phyloP scores from a whole-genome alignment of 2,113 vertebrate species.

The Symphodus melops region DNA sequence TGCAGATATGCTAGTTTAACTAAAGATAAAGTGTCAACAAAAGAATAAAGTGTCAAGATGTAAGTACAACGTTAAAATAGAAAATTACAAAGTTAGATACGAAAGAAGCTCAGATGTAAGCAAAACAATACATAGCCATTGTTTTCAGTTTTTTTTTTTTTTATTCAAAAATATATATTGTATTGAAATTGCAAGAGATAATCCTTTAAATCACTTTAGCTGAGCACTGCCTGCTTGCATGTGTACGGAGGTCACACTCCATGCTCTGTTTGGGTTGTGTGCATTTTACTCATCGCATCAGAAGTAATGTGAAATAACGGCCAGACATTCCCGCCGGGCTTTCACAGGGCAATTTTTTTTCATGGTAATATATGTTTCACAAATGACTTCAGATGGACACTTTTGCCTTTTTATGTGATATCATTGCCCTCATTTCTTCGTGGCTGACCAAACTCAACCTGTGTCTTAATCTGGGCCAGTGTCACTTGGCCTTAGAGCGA shows the following conservation, averaged over 20 bases:
- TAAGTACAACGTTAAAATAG: no score
- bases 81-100: no score
- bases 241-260: slow-evolving; percentile 38
- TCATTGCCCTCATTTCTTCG: slow-evolving; percentile 49
- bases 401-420: slow-evolving; percentile 37
- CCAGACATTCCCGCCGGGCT: slow-evolving; percentile 64
- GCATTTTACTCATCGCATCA: slow-evolving; percentile 60
- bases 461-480: slow-evolving; percentile 30
- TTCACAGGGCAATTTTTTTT: slow-evolving; percentile 40
- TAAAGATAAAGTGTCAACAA: no score
- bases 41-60: no score
- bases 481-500: slow-evolving; percentile 4
- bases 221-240: slow-evolving; percentile 40
- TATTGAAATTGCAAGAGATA: neutral
- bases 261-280: slow-evolving; percentile 55
- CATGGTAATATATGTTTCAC: slow-evolving; percentile 43
- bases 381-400: slow-evolving; percentile 57
- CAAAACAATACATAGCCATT: no score
- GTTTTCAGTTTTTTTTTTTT: no score
- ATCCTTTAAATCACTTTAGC: slow-evolving; percentile 1
- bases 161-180: neutral
- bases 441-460: slow-evolving; percentile 32
- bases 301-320: slow-evolving; percentile 69
- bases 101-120: no score
- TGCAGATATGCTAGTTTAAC: no score